Percentiles rank a stretch among this genome's conserved stretches.
Conservation (phyloP, 2,888 invertebrate genomes). For the Synanthedon vespiformis region DNA sequence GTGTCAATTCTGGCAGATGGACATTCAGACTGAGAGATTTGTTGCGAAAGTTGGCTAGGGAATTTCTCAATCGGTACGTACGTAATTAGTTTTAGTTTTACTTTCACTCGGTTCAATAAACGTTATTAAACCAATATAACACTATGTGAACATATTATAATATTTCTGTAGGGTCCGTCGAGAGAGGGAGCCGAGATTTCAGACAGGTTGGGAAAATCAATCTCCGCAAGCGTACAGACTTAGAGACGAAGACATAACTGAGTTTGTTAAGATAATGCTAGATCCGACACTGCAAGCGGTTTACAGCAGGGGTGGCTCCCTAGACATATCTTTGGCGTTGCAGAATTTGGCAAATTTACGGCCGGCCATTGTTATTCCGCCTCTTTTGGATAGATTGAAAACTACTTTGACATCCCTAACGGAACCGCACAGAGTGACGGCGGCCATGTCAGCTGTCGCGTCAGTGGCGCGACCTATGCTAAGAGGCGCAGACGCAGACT, state of each 20-base stretch:
- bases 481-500: conserved; percentile 63
- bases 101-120: not conserved
- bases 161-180: conserved; percentile 59
- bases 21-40: conserved; percentile 75
- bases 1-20: conserved; percentile 90
- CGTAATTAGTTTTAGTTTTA: not conserved
- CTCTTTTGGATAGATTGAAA: conserved; percentile 83
- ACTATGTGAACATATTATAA: not conserved
- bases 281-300: conserved; percentile 83
- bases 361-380: conserved; percentile 86
- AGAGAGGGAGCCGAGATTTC: conserved; percentile 72
- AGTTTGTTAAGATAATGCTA: conserved; percentile 82
- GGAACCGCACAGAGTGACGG: conserved; percentile 87
- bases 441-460: conserved; percentile 77
- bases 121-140: not conserved
- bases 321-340: conserved; percentile 75
- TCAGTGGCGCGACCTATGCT: conserved; percentile 77
- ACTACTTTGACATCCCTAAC: conserved; percentile 86
- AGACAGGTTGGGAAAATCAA: conserved; percentile 76
- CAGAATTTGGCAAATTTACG: conserved; percentile 82
- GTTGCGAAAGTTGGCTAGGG: conserved; percentile 75
- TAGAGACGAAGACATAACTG: conserved; percentile 82
- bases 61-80: conserved; percentile 72
- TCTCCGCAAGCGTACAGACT: conserved; percentile 78
- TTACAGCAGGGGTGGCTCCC: conserved; percentile 77